These are phyloP conservation scores for Caenorhabditis brenneri DNA, from an alignment of 1,140 invertebrate species.

Conservation along the genomic window DNA sequence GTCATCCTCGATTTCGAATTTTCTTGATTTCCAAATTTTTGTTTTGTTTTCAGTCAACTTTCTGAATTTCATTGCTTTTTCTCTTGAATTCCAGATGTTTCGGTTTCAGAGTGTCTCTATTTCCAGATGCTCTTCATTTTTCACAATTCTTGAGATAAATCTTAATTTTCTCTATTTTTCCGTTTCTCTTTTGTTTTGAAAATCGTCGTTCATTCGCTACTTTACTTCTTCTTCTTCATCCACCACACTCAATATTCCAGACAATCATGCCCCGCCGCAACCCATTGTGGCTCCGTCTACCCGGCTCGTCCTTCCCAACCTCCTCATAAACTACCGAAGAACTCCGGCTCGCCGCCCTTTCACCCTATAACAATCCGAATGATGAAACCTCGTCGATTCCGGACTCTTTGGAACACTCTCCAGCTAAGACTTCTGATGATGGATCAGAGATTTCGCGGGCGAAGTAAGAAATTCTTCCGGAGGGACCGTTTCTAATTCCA, in stretches of 20 bases:
- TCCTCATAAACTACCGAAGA: conserved; percentile 7
- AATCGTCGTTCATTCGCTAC: too few relatives aligned
- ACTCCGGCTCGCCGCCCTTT: not conserved
- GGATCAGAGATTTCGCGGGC: conserved; percentile 3
- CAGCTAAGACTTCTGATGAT: conserved; percentile 5
- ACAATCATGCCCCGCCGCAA: conserved; percentile 31
- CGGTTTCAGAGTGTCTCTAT: too few relatives aligned
- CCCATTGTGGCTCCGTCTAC: conserved; percentile 17
- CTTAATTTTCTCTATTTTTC: not conserved
- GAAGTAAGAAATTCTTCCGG: not conserved
- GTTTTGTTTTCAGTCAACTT: too few relatives aligned
- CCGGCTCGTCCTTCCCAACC: not conserved
- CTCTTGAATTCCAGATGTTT: too few relatives aligned
- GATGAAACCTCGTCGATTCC: conserved; percentile 18
- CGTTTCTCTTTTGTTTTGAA: not conserved
- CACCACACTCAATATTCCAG: not conserved
- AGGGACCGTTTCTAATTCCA: not conserved
- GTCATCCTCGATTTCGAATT: too few relatives aligned
- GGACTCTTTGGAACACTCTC: conserved; percentile 16
- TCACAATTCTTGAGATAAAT: too few relatives aligned
- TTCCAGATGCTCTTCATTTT: too few relatives aligned
- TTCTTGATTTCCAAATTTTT: too few relatives aligned
- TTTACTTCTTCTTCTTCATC: too few relatives aligned
- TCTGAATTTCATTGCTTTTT: too few relatives aligned
- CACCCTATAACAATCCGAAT: too few relatives aligned